A percentile compares a stretch with the other conserved stretches of the same genome.
Evolutionary conservation across 2,888 invertebrate genomes (phyloP).

Genomic region (Leistus spinibarbis): DNA sequence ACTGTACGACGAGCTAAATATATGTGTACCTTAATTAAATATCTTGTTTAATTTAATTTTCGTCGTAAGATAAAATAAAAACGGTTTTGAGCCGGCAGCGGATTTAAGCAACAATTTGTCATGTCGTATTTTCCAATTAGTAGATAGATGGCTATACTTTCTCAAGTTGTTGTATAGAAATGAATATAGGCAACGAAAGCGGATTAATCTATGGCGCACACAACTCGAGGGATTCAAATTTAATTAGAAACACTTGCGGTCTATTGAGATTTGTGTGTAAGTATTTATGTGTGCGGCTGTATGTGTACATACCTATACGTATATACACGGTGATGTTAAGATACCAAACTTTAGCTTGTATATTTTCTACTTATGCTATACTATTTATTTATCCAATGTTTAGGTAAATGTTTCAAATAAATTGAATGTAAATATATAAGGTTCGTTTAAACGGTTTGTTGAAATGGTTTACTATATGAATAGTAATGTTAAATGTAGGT

Average conservation of each 20-base stretch:
- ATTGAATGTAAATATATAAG: not conserved
- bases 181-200: not conserved
- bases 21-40: too few relatives aligned
- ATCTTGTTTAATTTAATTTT: too few relatives aligned
- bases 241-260: not conserved
- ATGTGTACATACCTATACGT: not conserved
- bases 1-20: too few relatives aligned
- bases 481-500: too few relatives aligned
- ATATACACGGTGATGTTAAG: not conserved
- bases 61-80: too few relatives aligned
- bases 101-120: not conserved
- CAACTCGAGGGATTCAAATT: not conserved
- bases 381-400: not conserved
- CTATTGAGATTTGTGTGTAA: not conserved
- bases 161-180: not conserved
- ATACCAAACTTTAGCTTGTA: not conserved
- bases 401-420: too few relatives aligned
- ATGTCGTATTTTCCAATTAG: not conserved
- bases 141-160: not conserved
- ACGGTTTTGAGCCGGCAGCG: too few relatives aligned
- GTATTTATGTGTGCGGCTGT: not conserved
- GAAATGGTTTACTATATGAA: too few relatives aligned
- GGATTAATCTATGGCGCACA: not conserved
- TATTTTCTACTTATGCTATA: not conserved
- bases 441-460: too few relatives aligned